These are phyloP conservation scores for Lepilemur septentrionalis DNA, from an alignment of 2,797 vertebrate species.

Conservation along the genomic window DNA sequence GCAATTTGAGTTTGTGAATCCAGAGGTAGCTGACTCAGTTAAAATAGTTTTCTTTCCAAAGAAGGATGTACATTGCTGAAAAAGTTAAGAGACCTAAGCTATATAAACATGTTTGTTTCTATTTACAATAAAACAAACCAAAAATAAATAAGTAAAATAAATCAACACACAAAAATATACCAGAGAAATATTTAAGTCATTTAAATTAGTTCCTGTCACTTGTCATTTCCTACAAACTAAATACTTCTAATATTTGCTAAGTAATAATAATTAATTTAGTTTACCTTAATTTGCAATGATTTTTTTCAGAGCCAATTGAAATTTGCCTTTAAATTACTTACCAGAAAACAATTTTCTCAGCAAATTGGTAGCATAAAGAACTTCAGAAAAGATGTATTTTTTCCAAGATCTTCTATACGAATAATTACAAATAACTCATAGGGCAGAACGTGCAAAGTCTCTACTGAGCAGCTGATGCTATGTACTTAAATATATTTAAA, in stretches of 20 bases:
- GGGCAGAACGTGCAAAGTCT: background rate
- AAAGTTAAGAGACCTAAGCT: background rate
- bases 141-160: background rate
- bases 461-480: background rate
- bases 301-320: background rate
- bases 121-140: slow-evolving; percentile 39
- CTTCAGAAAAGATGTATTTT: too few species aligned
- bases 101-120: background rate
- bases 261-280: background rate
- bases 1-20: background rate
- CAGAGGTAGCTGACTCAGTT: background rate
- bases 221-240: background rate
- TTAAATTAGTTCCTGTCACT: background rate
- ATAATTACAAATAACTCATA: background rate
- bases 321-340: background rate
- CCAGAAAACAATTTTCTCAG: background rate
- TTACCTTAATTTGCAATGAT: background rate
- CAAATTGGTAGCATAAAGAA: background rate
- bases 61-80: background rate
- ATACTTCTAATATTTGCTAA: background rate
- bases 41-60: slow-evolving; percentile 11
- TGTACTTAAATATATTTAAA: background rate
- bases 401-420: background rate
- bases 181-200: background rate
- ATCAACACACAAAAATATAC: background rate